phyloP scores from a whole-genome alignment of 2,113 vertebrate genomes.

The Scytalopus superciliaris region DNA sequence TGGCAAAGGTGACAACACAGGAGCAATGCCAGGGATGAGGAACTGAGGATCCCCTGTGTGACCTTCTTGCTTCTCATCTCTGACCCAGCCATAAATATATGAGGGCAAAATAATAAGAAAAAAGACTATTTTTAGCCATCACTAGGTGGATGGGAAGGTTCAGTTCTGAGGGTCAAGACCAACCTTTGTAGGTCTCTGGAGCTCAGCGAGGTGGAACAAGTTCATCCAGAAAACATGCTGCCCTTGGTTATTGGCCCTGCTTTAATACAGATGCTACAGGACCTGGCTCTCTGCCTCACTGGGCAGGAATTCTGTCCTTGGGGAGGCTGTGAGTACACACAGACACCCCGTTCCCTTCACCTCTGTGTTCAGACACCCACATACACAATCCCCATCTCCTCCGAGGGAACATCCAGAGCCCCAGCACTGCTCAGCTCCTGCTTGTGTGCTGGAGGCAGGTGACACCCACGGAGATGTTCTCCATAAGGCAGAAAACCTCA shows the following conservation, averaged over 20 bases:
- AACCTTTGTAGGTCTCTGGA: not conserved
- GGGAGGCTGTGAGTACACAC: not conserved
- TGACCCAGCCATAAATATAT: not conserved
- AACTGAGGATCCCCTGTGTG: not conserved
- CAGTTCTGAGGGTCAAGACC: not conserved
- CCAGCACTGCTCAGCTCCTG: accelerated
- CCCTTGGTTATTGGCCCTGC: not conserved
- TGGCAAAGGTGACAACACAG: not conserved
- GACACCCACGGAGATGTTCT: not conserved
- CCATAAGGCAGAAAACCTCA: not conserved
- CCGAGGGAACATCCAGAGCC: not conserved
- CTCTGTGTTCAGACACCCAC: not conserved
- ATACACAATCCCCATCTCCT: not conserved
- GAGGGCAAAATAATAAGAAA: not conserved
- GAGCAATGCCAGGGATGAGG: accelerated
- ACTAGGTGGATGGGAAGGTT: not conserved
- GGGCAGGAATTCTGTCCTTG: not conserved
- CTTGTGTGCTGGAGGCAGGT: accelerated
- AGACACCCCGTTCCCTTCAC: not conserved
- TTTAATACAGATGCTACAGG: not conserved
- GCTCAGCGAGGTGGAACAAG: not conserved
- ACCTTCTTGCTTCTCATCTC: not conserved
- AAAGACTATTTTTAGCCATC: not conserved
- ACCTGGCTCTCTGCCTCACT: not conserved
- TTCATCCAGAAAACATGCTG: not conserved